Base-by-base conservation (phyloP, 2,113 vertebrate species). In the Diphyllodes magnificus region DNA sequence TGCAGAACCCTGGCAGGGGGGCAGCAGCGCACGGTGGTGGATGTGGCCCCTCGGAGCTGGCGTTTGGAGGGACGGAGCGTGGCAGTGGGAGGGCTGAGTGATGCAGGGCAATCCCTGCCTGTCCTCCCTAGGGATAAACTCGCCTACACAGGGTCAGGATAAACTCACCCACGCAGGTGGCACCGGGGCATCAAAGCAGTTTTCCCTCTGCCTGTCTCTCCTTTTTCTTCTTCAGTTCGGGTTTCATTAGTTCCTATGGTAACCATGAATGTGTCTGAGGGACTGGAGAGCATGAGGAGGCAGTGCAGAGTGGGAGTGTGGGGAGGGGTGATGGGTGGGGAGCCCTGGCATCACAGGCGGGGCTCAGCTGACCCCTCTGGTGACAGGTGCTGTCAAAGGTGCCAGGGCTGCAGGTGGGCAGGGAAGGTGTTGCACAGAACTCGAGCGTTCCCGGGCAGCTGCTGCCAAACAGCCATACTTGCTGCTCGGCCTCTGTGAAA, bases 191-290 rank as follows among this genome's bases (percentile, higher is more conserved):
- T 24, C 61, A 75, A 27, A 82, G 82, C 42, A 19, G 12, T 39
- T 81, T 53, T 63, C 27, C 59, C 50, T 49, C 50, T 35, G 35
- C 57, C 68, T 24, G 25, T 54, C 30, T 63, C 68, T 68, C 44
- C 65, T 70, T 76, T 63, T 40, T 42, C 47, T 33, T 13, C 83
- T 49, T 37, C 69, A 88, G 95, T 93, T 95, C 81, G 96, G 95
- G 96, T 98, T 97, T 95, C 93, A 56, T 80, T 68, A 50, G 98
- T 98, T 98, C 97, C 98, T 95, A 98, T 98, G 98, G 97, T 90
- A 98, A 98, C 98, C 85, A 60, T 6, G 90, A 88, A 76, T 91
- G 93, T 94, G 95, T 90, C 97, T 97, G 96, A 93, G 95, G 94
- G 93, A 72, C 94, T 24, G 79, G 27, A 59, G 96, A 91, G 96